Base-by-base conservation (phyloP, 2,113 vertebrate genomes). In the Trichechus manatus region DNA sequence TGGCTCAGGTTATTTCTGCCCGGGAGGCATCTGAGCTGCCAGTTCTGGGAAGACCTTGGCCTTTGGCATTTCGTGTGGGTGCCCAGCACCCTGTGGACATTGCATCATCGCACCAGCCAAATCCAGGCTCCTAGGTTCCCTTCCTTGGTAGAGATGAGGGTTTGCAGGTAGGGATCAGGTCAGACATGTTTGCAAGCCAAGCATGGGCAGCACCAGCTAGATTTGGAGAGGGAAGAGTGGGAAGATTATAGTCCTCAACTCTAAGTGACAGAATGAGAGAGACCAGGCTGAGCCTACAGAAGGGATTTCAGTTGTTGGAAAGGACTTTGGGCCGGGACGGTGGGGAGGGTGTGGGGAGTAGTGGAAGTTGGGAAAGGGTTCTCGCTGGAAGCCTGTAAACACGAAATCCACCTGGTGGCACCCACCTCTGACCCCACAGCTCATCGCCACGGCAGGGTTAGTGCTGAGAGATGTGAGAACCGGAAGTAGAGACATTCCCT, bases 1-100 rank as follows among this genome's bases (percentile, higher is more conserved):
- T 1, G 66, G 78, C 66, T 90, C 42, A 14, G 66, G 78, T 79
- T 96, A 87, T 92, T 94, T 96, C 96, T 92, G 93, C 84, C 53
- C 7, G 0, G 3, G 75, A 93, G 29, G 72, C 87, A 70, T 17
- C 83, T 0, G 14, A 86, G 95, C 94, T 33, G 33, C 80, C 61
- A 25, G 87, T 53, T 81, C 94, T 42, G 23, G 84, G 87, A 87
- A 84, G 70, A 87, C 88, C 87, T 96, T 15, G 22, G 80, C 42
- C 33, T 47, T 82, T 70, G 83, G 68, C n/a, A 11, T 89, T 74
- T 27, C 68, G 61, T 39, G 25, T 74, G 63, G 78, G 83, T 0
- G 0, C 70, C 63, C 47, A 23, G 83, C 63, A n/a, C 75, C 22
- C 27, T 27, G 0, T 61, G 10, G 17, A 36, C 1, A 6, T 25